Percentiles rank a stretch among this genome's conserved stretches.
phyloP scores from a whole-genome alignment of 2,113 vertebrate genomes.

The Gorilla gorilla region DNA sequence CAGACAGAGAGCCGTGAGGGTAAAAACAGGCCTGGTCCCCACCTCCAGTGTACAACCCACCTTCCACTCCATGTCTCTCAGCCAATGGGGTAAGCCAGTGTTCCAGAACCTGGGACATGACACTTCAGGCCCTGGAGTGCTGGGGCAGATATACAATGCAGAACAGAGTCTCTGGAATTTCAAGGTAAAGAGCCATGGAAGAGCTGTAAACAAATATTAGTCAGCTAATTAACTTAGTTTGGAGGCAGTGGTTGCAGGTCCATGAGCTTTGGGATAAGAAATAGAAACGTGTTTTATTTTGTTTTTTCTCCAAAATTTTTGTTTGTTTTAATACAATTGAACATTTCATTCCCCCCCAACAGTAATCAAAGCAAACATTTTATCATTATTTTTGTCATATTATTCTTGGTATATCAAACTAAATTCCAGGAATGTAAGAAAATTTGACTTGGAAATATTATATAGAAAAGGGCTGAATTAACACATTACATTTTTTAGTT shows the following conservation, averaged over 20 bases:
- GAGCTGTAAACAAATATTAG: not conserved
- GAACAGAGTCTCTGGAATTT: slow-evolving; percentile 16
- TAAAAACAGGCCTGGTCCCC: not conserved
- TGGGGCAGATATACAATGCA: not conserved
- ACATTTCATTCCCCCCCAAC: too few relatives aligned
- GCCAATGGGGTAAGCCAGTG: not conserved
- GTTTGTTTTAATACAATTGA: too few relatives aligned
- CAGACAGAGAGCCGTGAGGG: not conserved
- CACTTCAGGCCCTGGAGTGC: not conserved
- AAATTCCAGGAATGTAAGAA: too few relatives aligned
- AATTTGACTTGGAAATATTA: too few relatives aligned
- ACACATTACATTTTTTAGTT: too few relatives aligned
- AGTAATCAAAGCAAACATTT: too few relatives aligned
- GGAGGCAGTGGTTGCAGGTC: not conserved
- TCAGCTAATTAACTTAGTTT: not conserved
- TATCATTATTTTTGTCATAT: too few relatives aligned
- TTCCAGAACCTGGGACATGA: not conserved
- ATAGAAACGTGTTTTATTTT: not conserved
- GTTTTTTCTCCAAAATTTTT: too few relatives aligned
- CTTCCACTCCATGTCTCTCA: not conserved
- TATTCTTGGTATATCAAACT: too few relatives aligned
- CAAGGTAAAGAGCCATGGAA: not conserved
- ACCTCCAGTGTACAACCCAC: not conserved
- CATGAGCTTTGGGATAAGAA: not conserved
- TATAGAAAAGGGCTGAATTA: too few relatives aligned